A percentile compares a stretch with the other conserved stretches of the same genome.
Conservation (phyloP, 2,888 invertebrate species). For the Metopia argyrocephala region DNA sequence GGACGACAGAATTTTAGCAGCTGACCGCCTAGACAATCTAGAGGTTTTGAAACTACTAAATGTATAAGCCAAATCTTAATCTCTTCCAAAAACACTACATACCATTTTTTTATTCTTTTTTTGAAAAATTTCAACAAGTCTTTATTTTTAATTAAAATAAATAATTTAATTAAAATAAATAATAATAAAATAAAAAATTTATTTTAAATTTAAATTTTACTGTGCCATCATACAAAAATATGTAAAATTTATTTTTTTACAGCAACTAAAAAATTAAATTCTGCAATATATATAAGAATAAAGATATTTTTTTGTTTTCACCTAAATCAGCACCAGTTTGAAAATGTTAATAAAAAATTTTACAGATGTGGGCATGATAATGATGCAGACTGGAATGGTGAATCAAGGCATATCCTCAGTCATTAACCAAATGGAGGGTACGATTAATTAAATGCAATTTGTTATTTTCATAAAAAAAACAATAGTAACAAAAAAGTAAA, state of each 20-base stretch:
- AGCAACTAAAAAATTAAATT: conserved; percentile 1
- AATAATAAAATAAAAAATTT: too few species aligned
- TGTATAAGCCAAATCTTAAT: too few species aligned
- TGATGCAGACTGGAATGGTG: conserved; percentile 98
- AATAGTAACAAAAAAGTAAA: conserved; percentile 22
- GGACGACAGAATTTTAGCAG: too few species aligned
- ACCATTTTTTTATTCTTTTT: too few species aligned
- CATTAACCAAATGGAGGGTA: conserved; percentile 86
- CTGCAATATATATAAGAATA: background rate
- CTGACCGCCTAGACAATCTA: too few species aligned
- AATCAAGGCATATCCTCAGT: conserved; percentile 90
- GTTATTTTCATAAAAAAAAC: background rate
- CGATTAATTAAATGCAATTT: conserved; percentile 75
- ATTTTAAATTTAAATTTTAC: conserved; percentile 8
- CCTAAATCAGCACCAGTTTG: conserved; percentile 53
- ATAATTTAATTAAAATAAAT: too few species aligned
- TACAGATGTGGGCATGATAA: conserved; percentile 97
- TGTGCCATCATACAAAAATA: conserved; percentile 23
- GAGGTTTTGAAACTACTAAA: too few species aligned
- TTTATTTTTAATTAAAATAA: too few species aligned
- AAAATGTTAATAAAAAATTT: conserved; percentile 72
- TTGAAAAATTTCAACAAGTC: too few species aligned
- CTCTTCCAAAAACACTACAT: too few species aligned
- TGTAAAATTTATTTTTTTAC: conserved; percentile 26
- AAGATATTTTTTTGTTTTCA: conserved; percentile 27